phyloP scores from a whole-genome alignment of 1,140 invertebrate genomes.

The Macrostomum lignano region DNA sequence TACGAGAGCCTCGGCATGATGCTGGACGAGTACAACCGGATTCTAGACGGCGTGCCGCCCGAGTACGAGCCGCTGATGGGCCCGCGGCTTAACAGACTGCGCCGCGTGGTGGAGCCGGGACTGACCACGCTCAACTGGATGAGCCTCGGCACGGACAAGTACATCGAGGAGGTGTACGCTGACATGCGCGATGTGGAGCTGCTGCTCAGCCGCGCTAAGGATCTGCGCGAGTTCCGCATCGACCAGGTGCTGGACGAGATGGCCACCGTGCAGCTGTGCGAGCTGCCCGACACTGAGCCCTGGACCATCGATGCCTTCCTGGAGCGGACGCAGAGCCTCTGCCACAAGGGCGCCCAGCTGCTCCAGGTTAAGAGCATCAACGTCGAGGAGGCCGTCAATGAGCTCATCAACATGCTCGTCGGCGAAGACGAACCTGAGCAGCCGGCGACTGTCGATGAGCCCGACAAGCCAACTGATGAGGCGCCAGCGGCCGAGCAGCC shows the following conservation, averaged over 20 bases:
- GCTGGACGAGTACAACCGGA: constrained; percentile 31
- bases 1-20: constrained; percentile 48
- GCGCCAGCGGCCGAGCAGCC: too few relatives aligned
- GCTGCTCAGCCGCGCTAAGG: constrained; percentile 49
- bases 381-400: constrained; percentile 65
- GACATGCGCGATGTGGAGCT: constrained; percentile 52
- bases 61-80: constrained; percentile 54
- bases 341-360: constrained; percentile 19
- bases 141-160: constrained; percentile 39
- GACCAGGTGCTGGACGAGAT: constrained; percentile 54
- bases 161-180: constrained; percentile 37
- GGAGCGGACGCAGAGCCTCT: constrained; percentile 36
- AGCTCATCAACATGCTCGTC: constrained; percentile 48
- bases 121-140: constrained; percentile 49
- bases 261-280: constrained; percentile 48
- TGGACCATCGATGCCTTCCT: constrained; percentile 60
- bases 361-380: constrained; percentile 51
- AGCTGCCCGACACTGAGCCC: constrained; percentile 43
- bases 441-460: too few relatives aligned
- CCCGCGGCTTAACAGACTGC: constrained; percentile 39
- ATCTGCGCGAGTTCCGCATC: constrained; percentile 66
- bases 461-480: too few relatives aligned
- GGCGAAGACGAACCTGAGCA: constrained; percentile 6
- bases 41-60: constrained; percentile 53
- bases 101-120: constrained; percentile 38